Percentiles rank a stretch among this genome's conserved stretches.
These are phyloP conservation scores for Papilio aristodemus DNA, from an alignment of 1,140 invertebrate genomes.

Conservation along the genomic window DNA sequence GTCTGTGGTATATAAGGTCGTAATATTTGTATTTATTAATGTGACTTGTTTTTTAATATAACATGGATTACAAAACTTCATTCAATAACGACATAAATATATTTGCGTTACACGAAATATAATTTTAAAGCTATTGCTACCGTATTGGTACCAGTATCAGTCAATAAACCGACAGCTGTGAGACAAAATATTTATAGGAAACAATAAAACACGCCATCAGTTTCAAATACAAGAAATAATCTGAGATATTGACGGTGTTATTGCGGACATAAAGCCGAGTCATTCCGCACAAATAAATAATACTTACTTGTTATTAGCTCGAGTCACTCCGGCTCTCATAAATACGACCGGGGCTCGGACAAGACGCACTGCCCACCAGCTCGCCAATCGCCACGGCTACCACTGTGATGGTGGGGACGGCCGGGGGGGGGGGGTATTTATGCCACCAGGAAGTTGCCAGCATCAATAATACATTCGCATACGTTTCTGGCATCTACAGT, in stretches of 20 bases:
- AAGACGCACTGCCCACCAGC: slow-evolving; percentile 15
- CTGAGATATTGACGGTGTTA: slow-evolving; percentile 15
- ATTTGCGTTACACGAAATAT: too few species aligned
- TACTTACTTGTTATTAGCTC: slow-evolving; percentile 16
- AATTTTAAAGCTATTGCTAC: not conserved
- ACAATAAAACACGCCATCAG: not conserved
- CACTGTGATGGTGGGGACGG: not conserved
- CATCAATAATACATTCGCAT: slow-evolving; percentile 3
- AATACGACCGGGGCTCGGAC: not conserved
- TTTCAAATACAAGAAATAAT: slow-evolving; percentile 14
- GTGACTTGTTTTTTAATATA: too few species aligned
- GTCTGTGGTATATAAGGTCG: too few species aligned
- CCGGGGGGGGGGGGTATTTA: slow-evolving; percentile 4
- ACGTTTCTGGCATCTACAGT: not conserved
- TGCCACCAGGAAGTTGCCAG: not conserved
- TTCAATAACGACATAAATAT: too few species aligned
- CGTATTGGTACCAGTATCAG: not conserved
- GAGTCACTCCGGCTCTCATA: not conserved
- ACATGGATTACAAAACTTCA: too few species aligned
- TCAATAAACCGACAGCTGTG: not conserved
- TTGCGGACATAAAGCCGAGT: slow-evolving; percentile 1
- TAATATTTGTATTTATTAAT: too few species aligned
- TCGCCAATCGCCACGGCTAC: not conserved
- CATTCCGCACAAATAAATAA: slow-evolving; percentile 20
- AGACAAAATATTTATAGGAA: slow-evolving; percentile 3